Conservation (phyloP, 2,888 invertebrate species). For the Lasioglossum pauxillum region DNA sequence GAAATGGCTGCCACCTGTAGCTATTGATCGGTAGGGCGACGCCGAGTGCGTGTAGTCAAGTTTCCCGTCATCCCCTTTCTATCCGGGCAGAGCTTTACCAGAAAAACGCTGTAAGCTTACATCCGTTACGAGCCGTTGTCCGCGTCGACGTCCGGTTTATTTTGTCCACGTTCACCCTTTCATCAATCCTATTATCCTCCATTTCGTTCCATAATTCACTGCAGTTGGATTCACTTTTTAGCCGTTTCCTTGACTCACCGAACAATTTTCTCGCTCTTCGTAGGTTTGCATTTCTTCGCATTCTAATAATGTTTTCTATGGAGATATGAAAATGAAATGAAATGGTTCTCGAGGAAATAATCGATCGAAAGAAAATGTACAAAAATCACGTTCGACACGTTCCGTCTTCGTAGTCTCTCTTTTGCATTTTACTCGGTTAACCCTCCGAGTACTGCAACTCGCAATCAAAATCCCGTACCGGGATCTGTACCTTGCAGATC, state of each 20-base stretch:
- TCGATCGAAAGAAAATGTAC: constrained; percentile 18
- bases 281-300: background rate
- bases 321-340: background rate
- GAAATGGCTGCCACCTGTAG: constrained; percentile 85
- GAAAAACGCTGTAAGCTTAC: constrained; percentile 58
- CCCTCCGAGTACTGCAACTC: background rate
- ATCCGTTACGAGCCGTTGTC: constrained; percentile 46
- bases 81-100: constrained; percentile 31
- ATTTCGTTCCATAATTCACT: background rate
- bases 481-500: background rate
- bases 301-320: background rate
- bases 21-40: constrained; percentile 84
- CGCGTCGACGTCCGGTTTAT: constrained; percentile 37
- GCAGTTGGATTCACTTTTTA: constrained; percentile 4
- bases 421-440: background rate
- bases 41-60: constrained; percentile 65
- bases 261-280: constrained; percentile 11
- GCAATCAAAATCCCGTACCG: background rate
- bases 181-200: background rate
- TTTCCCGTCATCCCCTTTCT: constrained; percentile 45
- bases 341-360: constrained; percentile 21
- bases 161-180: background rate
- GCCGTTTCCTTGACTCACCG: background rate
- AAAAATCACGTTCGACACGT: background rate
- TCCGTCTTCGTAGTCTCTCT: background rate